Evolutionary conservation across 1,140 invertebrate species (phyloP).

Genomic region (Drosophila orosa): DNA sequence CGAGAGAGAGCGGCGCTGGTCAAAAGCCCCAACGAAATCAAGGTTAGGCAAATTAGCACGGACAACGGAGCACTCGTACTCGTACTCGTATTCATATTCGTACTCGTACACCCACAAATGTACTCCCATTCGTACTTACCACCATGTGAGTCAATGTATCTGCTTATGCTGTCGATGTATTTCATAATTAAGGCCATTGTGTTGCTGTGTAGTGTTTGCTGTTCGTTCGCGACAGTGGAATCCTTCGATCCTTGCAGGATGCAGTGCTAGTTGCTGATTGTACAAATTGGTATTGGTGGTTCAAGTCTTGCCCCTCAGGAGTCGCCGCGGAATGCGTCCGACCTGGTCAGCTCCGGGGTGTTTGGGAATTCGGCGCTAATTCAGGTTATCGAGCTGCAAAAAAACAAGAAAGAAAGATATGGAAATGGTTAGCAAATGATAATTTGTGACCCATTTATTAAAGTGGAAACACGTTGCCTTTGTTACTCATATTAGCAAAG

Average conservation of each 20-base stretch:
- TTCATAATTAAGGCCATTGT: constrained; percentile 88
- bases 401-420: constrained; percentile 16
- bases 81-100: not conserved
- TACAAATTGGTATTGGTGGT: constrained; percentile 46
- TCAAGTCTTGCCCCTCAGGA: constrained; percentile 20
- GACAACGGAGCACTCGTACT: not conserved
- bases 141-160: constrained; percentile 87
- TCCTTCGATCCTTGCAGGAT: constrained; percentile 18
- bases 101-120: not conserved
- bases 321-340: constrained; percentile 20
- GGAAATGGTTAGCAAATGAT: constrained; percentile 8
- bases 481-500: not conserved
- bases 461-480: not conserved
- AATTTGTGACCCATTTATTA: constrained; percentile 10
- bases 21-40: constrained; percentile 52
- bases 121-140: constrained; percentile 84
- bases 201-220: constrained; percentile 69
- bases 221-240: constrained; percentile 33
- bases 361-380: constrained; percentile 40
- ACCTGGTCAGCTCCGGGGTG: constrained; percentile 23
- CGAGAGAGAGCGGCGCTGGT: constrained; percentile 36
- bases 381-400: constrained; percentile 59
- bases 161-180: constrained; percentile 87
- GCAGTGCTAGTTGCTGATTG: constrained; percentile 36
- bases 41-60: constrained; percentile 74